Base-by-base conservation (phyloP, 2,113 vertebrate species). In the Neotragus moschatus region DNA sequence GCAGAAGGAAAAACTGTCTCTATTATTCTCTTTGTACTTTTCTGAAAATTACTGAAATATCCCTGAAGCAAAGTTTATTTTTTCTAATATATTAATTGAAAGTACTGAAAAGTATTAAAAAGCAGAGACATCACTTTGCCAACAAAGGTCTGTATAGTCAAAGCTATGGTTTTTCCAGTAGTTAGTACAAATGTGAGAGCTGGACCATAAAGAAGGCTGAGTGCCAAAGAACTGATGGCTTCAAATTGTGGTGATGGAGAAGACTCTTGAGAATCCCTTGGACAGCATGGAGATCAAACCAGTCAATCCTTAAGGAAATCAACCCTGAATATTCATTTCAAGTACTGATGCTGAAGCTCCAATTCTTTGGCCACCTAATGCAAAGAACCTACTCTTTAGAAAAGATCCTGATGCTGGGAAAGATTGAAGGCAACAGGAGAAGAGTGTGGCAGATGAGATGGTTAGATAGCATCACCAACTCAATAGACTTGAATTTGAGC, bases 11-110 rank as follows among this genome's bases (percentile, higher is more conserved):
- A 92, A 95, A 90, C 23, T 55, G 12, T 43, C 70, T 84, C 58
- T 88, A 3, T 85, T 91, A 47, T 70, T 90, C 26, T 96, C 84
- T 95, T 77, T 92, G 66, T 53, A 87, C 55, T 91, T 85, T 94
- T 92, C 84, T 91, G 56, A 43, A 96, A 95, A 93, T 66, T 63
- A 90, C 89, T 56, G 28, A 93, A 84, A 63, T 88, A 90, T 77
- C n/a, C 90, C 90, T 88, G 73, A 96, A 77, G 92, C 73, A 70
- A 94, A 84, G 28, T 97, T 95, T 92, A 85, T 26, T 77, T 96
- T 96, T 47, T 88, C 28, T 91, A 92, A 49, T 66, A 88, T 66
- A 77, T 77, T 90, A 75, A 88, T 84, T 97, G n/a, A 61, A 19
- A 90, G 3, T 79, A 77, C 16, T 82, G 26, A 75, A 75, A 75